These are phyloP conservation scores for Lottia gigantea DNA, from an alignment of 2,888 invertebrate species.

Conservation along the genomic window DNA sequence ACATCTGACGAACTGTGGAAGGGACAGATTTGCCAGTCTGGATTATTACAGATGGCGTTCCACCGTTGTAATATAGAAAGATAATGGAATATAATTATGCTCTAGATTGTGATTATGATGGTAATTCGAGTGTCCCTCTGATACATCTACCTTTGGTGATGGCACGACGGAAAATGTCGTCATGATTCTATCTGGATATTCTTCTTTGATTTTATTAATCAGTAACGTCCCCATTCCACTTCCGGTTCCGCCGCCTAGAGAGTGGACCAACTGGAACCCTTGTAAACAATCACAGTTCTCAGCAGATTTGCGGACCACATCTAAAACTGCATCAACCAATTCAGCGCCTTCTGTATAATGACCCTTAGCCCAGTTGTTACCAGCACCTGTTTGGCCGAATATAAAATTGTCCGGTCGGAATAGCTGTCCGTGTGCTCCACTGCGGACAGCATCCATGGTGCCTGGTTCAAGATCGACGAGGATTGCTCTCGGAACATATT, in stretches of 20 bases:
- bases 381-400: constrained; percentile 71
- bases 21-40: too few species aligned
- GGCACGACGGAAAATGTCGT: constrained; percentile 95
- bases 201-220: constrained; percentile 95
- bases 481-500: constrained; percentile 92
- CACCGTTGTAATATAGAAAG: background rate
- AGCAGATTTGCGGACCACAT: constrained; percentile 65
- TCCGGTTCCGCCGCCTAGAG: constrained; percentile 88
- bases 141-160: constrained; percentile 76
- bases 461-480: constrained; percentile 94
- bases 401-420: constrained; percentile 95
- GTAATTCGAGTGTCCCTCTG: background rate
- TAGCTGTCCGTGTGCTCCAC: constrained; percentile 90
- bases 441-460: constrained; percentile 94
- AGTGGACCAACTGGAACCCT: constrained; percentile 70
- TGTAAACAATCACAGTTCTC: constrained; percentile 66
- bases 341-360: constrained; percentile 67
- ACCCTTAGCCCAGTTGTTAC: constrained; percentile 64
- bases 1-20: too few species aligned
- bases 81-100: background rate
- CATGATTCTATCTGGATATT: constrained; percentile 90
- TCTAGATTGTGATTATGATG: background rate
- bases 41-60: background rate
- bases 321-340: constrained; percentile 65
- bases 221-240: constrained; percentile 90